Evolutionary conservation across 2,888 invertebrate genomes (phyloP).

Genomic region (Siphlonurus alternatus): DNA sequence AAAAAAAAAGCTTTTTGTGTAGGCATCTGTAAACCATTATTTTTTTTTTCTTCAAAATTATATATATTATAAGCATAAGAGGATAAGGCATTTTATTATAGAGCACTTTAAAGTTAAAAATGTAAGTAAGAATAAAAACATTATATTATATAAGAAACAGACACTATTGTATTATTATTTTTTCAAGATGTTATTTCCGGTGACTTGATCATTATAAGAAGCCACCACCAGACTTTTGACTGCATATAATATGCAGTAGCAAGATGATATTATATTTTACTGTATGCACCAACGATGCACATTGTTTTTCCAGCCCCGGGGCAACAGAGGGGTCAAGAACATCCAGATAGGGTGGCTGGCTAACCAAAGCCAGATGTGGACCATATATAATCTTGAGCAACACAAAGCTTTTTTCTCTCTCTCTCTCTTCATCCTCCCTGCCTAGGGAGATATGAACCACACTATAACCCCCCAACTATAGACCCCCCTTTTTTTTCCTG

Average conservation of each 20-base stretch:
- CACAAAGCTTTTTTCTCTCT: neutral
- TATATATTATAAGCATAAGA: neutral
- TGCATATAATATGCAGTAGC: neutral
- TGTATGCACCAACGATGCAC: neutral
- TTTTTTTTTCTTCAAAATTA: no score
- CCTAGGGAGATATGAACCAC: neutral
- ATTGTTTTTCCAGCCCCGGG: neutral
- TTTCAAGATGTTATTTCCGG: neutral
- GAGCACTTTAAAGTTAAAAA: no score
- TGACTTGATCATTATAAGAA: neutral
- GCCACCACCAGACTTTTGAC: no score
- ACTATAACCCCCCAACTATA: neutral
- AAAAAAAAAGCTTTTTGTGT: no score
- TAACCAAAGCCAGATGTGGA: neutral
- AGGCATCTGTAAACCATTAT: neutral
- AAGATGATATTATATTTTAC: neutral
- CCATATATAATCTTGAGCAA: neutral
- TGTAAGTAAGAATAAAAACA: no score
- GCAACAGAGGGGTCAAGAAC: neutral
- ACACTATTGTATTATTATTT: neutral
- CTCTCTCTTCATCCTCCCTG: neutral
- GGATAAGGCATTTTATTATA: no score
- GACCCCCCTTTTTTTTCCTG: neutral
- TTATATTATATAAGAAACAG: no score
- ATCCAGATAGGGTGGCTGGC: neutral